Evolutionary conservation across 2,888 invertebrate species (phyloP).

Genomic region (Lasioglossum marginatum): DNA sequence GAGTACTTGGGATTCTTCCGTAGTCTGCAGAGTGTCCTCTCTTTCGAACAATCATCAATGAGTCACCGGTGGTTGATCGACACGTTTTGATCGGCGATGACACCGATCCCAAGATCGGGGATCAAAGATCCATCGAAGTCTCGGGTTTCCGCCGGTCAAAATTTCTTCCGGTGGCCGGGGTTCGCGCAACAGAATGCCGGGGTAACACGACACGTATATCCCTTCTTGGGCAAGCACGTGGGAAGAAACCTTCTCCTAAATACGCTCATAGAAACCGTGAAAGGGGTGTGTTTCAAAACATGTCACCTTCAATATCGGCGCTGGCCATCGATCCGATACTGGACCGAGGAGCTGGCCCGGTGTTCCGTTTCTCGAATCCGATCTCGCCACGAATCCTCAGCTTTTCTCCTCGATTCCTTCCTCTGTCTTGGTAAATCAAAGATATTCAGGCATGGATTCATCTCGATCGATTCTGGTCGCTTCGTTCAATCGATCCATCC

Average conservation of each 20-base stretch:
- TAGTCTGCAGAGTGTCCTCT: neutral
- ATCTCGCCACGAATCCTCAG: constrained; percentile 3
- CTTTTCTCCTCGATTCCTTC: constrained; percentile 10
- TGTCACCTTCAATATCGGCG: constrained; percentile 83
- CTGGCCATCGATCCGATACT: constrained; percentile 80
- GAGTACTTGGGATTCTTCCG: too few relatives aligned
- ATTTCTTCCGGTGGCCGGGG: constrained; percentile 77
- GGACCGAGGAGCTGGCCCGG: constrained; percentile 30
- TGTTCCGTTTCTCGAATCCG: constrained; percentile 50
- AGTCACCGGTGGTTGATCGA: neutral
- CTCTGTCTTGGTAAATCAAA: neutral
- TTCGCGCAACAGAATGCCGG: constrained; percentile 69
- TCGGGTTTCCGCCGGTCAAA: constrained; percentile 79
- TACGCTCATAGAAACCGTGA: constrained; percentile 82
- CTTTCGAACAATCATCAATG: neutral
- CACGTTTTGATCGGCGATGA: constrained; percentile 6
- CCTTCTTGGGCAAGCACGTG: constrained; percentile 79
- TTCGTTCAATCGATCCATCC: neutral
- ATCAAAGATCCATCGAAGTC: constrained; percentile 49
- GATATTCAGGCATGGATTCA: neutral
- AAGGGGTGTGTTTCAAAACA: constrained; percentile 84
- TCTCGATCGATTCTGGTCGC: neutral
- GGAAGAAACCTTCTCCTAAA: constrained; percentile 81
- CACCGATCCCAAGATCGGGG: constrained; percentile 17
- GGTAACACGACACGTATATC: constrained; percentile 80